These are phyloP conservation scores for Lasiurus cinereus DNA, from an alignment of 2,113 vertebrate species.

Conservation along the genomic window DNA sequence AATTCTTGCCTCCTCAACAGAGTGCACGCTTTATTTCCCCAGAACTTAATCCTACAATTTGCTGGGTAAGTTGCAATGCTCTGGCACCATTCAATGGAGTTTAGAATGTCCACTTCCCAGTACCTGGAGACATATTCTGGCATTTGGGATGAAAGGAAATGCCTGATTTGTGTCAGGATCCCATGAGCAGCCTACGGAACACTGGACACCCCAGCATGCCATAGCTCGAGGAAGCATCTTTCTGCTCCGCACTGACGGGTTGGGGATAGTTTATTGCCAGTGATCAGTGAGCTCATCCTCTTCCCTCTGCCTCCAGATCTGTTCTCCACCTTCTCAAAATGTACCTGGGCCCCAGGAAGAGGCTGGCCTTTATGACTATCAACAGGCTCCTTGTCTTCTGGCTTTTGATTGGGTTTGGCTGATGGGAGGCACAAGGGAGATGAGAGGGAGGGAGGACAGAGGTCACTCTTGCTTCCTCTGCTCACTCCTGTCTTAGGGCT, in stretches of 20 bases:
- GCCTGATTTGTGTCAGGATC: neutral
- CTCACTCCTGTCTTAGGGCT: neutral
- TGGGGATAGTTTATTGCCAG: neutral
- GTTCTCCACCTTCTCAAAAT: neutral
- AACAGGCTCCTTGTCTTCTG: neutral
- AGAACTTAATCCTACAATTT: neutral
- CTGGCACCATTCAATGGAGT: neutral
- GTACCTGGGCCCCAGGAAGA: neutral
- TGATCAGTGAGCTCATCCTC: neutral
- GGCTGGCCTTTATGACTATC: neutral
- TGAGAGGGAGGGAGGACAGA: neutral
- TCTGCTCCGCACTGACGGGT: neutral
- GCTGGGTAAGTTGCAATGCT: neutral
- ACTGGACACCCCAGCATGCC: neutral
- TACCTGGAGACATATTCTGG: neutral
- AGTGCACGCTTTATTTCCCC: neutral
- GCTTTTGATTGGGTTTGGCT: neutral
- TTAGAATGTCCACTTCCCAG: neutral
- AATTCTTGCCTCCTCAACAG: neutral
- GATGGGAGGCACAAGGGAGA: neutral
- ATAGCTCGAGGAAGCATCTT: too few relatives aligned
- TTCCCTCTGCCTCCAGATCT: neutral
- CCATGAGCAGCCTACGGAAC: neutral
- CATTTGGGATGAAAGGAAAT: neutral
- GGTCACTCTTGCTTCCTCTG: neutral